Evolutionary conservation across 2,888 invertebrate genomes (phyloP).

Genomic region (Drosophila fungiperda): DNA sequence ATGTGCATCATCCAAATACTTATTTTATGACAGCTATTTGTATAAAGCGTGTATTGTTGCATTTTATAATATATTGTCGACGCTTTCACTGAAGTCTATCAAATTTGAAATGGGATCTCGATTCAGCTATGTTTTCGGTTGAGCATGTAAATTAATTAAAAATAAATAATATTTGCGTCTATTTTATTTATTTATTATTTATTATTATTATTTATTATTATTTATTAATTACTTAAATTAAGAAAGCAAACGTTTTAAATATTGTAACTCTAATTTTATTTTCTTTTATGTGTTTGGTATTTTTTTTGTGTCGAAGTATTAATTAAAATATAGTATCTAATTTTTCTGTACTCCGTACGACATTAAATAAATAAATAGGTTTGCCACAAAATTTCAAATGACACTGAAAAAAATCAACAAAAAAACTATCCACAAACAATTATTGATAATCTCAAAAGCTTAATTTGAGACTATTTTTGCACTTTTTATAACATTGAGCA

Average conservation of each 20-base stretch:
- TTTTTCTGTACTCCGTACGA: neutral
- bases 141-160: neutral
- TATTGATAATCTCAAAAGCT: neutral
- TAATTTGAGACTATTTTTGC: neutral
- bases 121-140: neutral
- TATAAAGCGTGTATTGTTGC: neutral
- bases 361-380: neutral
- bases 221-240: neutral
- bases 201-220: neutral
- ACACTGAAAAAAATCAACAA: neutral
- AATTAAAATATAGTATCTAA: no score
- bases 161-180: neutral
- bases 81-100: neutral
- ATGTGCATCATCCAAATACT: neutral
- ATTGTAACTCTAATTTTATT: neutral
- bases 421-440: neutral
- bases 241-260: neutral
- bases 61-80: neutral
- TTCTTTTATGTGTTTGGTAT: neutral
- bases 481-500: neutral
- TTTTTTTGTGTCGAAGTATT: neutral
- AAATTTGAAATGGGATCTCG: neutral
- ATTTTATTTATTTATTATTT: neutral
- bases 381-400: neutral
- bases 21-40: neutral